Evolutionary conservation across 2,797 vertebrate genomes (phyloP).

Genomic region (Xenentodon cancila): DNA sequence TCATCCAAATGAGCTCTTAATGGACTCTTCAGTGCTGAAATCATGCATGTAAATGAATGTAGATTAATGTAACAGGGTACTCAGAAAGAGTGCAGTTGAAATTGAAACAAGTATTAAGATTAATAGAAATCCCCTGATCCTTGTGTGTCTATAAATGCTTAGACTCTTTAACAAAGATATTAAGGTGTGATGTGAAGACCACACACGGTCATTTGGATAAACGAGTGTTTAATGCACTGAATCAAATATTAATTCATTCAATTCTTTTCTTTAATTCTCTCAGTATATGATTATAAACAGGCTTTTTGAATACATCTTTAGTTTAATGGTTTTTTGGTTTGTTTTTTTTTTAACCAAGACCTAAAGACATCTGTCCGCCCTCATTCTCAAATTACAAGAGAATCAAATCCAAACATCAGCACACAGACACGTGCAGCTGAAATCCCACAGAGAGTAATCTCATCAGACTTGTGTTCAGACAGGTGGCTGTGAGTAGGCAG

Average conservation of each 20-base stretch:
- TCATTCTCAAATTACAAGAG: slow-evolving; percentile 23
- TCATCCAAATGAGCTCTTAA: neutral
- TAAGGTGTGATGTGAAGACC: slow-evolving; percentile 15
- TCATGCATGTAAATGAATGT: neutral
- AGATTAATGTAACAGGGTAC: slow-evolving; percentile 5
- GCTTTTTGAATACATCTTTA: slow-evolving; percentile 28
- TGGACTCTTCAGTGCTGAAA: slow-evolving; percentile 8
- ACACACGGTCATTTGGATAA: slow-evolving; percentile 21
- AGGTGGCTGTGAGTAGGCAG: slow-evolving; percentile 56
- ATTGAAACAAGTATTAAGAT: slow-evolving; percentile 1
- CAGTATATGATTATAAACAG: slow-evolving; percentile 19
- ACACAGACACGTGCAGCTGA: slow-evolving; percentile 1
- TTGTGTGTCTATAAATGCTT: slow-evolving; percentile 8
- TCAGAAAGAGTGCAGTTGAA: slow-evolving; percentile 12
- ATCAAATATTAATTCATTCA: slow-evolving; percentile 15
- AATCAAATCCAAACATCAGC: slow-evolving; percentile 44
- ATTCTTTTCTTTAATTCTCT: slow-evolving; percentile 19
- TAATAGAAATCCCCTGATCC: neutral
- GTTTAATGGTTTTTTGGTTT: neutral
- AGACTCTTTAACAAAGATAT: slow-evolving; percentile 12
- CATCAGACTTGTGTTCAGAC: slow-evolving; percentile 51
- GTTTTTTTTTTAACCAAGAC: slow-evolving; percentile 6
- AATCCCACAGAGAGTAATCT: slow-evolving; percentile 60
- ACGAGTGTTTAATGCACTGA: slow-evolving; percentile 16
- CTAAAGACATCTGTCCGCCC: slow-evolving; percentile 38